Evolutionary conservation across 1,140 invertebrate species (phyloP).

Genomic region (Platyscapa corneri): DNA sequence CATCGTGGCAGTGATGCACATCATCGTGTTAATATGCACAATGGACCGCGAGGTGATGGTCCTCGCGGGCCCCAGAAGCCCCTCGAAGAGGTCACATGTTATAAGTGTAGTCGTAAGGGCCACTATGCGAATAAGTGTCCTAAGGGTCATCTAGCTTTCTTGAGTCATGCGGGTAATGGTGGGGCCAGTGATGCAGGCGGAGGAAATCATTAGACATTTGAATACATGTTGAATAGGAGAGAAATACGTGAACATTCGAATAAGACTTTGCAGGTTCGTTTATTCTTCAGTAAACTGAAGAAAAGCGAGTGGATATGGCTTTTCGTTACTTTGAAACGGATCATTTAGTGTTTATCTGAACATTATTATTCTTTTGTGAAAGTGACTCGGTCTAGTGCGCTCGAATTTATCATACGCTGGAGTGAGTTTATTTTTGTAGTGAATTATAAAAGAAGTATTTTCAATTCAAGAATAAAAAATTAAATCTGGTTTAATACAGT

Average conservation of each 20-base stretch:
- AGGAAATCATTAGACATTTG: constrained; percentile 32
- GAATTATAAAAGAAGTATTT: constrained; percentile 27
- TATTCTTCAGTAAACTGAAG: background rate
- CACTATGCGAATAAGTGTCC: constrained; percentile 99
- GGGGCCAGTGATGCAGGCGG: constrained; percentile 38
- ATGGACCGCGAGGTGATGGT: constrained; percentile 61
- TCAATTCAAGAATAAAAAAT: background rate
- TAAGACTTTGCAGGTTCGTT: background rate
- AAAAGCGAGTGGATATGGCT: background rate
- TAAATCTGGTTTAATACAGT: background rate
- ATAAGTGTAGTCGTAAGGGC: constrained; percentile 98
- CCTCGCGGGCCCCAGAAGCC: constrained; percentile 80
- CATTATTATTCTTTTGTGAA: constrained; percentile 21
- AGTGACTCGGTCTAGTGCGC: constrained; percentile 11
- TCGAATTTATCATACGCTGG: background rate
- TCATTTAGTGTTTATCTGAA: constrained; percentile 6
- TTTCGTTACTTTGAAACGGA: constrained; percentile 31
- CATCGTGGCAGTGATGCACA: constrained; percentile 58
- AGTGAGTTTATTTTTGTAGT: constrained; percentile 29
- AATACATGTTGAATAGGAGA: background rate
- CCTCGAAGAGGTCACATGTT: constrained; percentile 95
- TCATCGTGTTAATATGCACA: constrained; percentile 69
- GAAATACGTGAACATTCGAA: constrained; percentile 9
- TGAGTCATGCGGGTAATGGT: constrained; percentile 79
- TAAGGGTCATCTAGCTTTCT: constrained; percentile 96